Conservation (phyloP, 1,140 invertebrate species). For the Drosophila fuyamai region DNA sequence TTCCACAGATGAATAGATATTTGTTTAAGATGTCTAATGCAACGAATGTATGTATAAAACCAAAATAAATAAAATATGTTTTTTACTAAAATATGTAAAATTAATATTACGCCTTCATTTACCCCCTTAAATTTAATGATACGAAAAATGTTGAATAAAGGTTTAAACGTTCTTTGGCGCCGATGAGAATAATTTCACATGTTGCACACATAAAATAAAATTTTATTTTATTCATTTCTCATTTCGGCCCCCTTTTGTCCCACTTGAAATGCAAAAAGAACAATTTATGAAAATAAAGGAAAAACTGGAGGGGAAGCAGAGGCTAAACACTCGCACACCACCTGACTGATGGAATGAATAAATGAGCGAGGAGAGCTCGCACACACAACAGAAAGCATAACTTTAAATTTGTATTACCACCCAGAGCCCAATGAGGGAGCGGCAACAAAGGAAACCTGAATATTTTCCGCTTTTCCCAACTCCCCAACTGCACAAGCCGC, state of each 20-base stretch:
- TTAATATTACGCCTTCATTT: conserved; percentile 9
- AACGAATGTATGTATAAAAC: neutral
- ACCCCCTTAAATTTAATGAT: conserved; percentile 62
- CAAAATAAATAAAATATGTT: neutral
- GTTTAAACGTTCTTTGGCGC: conserved; percentile 8
- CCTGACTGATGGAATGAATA: conserved; percentile 78
- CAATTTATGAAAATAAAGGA: conserved; percentile 58
- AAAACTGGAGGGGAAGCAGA: conserved; percentile 13
- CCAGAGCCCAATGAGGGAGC: conserved; percentile 74
- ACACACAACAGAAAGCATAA: conserved; percentile 63
- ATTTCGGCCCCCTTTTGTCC: conserved; percentile 33
- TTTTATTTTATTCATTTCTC: conserved; percentile 84
- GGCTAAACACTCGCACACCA: conserved; percentile 32
- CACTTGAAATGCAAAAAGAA: conserved; percentile 62
- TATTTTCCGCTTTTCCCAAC: conserved; percentile 69
- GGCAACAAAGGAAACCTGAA: conserved; percentile 56
- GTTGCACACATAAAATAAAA: conserved; percentile 84
- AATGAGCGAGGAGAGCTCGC: conserved; percentile 50
- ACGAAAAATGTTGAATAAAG: conserved; percentile 39
- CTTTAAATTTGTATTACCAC: conserved; percentile 84
- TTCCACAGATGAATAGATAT: neutral
- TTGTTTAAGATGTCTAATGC: no score
- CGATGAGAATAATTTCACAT: conserved; percentile 75
- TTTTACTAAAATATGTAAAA: conserved; percentile 19
- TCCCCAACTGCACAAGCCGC: conserved; percentile 64